Evolutionary conservation across 2,888 invertebrate genomes (phyloP).

Genomic region (Chloroclystis v-ata): DNA sequence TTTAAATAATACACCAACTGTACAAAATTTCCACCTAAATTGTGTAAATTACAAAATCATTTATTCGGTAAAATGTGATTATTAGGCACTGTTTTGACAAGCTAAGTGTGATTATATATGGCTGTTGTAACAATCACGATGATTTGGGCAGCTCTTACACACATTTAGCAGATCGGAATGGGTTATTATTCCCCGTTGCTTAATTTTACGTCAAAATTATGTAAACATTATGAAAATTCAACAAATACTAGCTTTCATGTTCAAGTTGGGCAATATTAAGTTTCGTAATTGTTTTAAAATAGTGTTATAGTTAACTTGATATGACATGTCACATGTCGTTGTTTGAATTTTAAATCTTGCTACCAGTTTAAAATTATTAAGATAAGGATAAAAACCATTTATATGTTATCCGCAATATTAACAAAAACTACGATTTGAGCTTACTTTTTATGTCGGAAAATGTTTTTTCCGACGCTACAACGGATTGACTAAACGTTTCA

Average conservation of each 20-base stretch:
- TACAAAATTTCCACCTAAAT: constrained; percentile 3
- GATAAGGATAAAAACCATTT: no score
- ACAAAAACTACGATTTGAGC: no score
- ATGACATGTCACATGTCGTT: no score
- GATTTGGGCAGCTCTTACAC: background rate
- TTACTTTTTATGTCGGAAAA: no score
- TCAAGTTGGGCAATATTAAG: background rate
- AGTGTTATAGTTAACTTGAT: no score
- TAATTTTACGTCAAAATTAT: constrained; percentile 11
- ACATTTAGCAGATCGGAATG: background rate
- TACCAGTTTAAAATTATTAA: no score
- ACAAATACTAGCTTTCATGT: background rate
- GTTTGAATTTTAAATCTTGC: no score
- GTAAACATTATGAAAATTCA: constrained; percentile 15
- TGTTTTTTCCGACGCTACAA: constrained; percentile 28
- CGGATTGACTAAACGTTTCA: constrained; percentile 38
- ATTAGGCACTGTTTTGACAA: constrained; percentile 11
- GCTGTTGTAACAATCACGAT: constrained; percentile 1
- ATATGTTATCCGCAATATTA: no score
- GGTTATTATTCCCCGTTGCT: background rate
- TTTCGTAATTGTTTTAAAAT: background rate
- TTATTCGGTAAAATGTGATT: constrained; percentile 11
- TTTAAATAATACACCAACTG: constrained; percentile 3
- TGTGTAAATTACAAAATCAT: constrained; percentile 7
- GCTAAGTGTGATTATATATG: constrained; percentile 9